Base-by-base conservation (phyloP, 2,888 invertebrate species). In the Drosophila merina region DNA sequence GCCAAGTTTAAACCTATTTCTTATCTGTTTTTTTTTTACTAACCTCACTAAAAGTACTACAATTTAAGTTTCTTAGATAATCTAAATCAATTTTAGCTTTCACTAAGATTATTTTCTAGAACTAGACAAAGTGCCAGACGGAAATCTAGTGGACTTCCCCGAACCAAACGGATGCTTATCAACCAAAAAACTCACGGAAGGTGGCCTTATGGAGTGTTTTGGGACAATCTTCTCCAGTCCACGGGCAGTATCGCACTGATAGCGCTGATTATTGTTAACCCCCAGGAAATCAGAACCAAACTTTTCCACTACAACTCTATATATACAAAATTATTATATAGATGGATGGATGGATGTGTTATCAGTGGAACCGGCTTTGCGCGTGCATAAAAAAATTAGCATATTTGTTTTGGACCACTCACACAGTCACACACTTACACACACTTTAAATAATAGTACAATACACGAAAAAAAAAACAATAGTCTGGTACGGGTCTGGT, bases 301-400 rank as follows among this genome's bases (percentile, higher is more conserved):
- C 66, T 67, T 64, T 64, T 64, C 64, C 64, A 64, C 63, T 63
- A 47, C 30, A 44, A 33, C 30, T 14, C 40, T 38, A 36, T 14
- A 25, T 9, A 7, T 9, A 55, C 9, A 33, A 5, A 10, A n/a
- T 36, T 31, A 30, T 14, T 30, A 9, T 48, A 28, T 28, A 28
- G 28, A 28, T 42, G 38, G n/a, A 28, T 26, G 47, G 47, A 20
- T 20, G 20, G 20, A 20, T 20, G 14, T 30, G 31, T 47, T 64
- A 64, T 64, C 64, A 64, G 54, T 12, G 2, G 26, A n/a, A 10
- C 30, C 45, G 28, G n/a, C 44, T 30, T 42, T 36, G 33, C 50
- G 50, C 66, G 36, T 67, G 57, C 51, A 57, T 66, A 20, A 25
- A 25, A 28, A 51, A 68, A 68, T 68, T 57, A 57, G 57, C 57